A percentile compares a stretch with the other conserved stretches of the same genome.
phyloP scores from a whole-genome alignment of 2,888 invertebrate species.

The Mamestra brassicae region DNA sequence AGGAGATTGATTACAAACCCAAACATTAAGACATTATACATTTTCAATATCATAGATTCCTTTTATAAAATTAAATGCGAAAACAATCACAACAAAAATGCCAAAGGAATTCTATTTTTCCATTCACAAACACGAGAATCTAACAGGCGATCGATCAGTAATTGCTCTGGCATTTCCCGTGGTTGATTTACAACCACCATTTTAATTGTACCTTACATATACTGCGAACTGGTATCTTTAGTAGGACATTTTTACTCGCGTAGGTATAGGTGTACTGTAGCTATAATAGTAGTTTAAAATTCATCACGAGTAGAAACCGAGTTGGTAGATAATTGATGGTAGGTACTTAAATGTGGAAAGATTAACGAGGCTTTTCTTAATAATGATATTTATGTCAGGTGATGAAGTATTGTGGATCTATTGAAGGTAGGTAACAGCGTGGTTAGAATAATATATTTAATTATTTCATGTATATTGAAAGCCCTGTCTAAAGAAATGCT shows the following conservation, averaged over 20 bases:
- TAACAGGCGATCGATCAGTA: conserved; percentile 75
- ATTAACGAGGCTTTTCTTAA: conserved; percentile 34
- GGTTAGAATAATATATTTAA: not conserved
- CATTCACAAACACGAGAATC: conserved; percentile 60
- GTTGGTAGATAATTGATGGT: conserved; percentile 46
- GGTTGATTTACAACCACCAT: conserved; percentile 72
- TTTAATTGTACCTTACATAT: conserved; percentile 72
- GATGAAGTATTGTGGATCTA: conserved; percentile 37
- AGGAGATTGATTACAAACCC: not conserved
- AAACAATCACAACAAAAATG: conserved; percentile 25
- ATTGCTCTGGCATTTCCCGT: conserved; percentile 78
- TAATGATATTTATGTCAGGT: conserved; percentile 46
- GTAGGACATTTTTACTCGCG: conserved; percentile 54
- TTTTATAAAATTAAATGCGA: conserved; percentile 6
- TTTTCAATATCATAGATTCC: not conserved
- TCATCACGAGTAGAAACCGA: conserved; percentile 28
- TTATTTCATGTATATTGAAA: too few species aligned
- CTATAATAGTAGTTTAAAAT: conserved; percentile 37
- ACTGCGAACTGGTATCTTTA: conserved; percentile 52
- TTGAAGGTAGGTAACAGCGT: not conserved
- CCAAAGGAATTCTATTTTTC: conserved; percentile 41
- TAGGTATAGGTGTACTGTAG: not conserved
- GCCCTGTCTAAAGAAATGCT: too few species aligned
- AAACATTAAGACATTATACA: not conserved
- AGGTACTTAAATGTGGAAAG: conserved; percentile 18